These are phyloP conservation scores for Sus cebifrons DNA, from an alignment of 2,797 vertebrate genomes.

Conservation along the genomic window DNA sequence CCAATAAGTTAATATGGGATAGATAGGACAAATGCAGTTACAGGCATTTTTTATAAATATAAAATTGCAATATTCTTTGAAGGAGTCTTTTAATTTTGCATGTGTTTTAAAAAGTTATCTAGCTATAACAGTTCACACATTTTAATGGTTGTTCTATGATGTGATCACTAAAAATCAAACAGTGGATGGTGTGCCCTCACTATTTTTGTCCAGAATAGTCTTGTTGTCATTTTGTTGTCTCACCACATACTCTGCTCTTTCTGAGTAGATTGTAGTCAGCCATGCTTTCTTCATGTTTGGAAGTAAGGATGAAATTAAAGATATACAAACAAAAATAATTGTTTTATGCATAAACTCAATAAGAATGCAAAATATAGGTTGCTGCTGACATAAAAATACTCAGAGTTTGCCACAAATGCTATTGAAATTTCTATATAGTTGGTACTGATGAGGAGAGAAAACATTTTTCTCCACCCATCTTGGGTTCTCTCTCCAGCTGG, in stretches of 20 bases:
- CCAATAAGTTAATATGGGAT: not conserved
- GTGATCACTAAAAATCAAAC: not conserved
- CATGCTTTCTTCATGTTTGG: not conserved
- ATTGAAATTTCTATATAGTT: not conserved
- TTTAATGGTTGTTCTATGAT: not conserved
- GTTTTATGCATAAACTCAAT: not conserved
- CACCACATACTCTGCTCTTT: not conserved
- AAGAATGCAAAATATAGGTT: not conserved
- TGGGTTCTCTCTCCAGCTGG: not conserved
- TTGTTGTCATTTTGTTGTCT: not conserved
- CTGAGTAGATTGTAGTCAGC: not conserved
- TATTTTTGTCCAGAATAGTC: not conserved
- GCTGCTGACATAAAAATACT: not conserved
- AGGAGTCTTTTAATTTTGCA: not conserved
- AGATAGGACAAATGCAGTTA: not conserved
- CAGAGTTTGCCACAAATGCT: not conserved
- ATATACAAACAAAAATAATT: not conserved
- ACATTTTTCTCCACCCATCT: not conserved
- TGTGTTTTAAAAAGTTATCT: constrained; percentile 20
- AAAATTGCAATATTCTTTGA: not conserved
- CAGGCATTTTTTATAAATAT: not conserved
- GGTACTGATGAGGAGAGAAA: not conserved
- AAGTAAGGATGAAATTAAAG: constrained; percentile 31
- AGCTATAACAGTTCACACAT: not conserved
- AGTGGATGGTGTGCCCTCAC: not conserved